Conservation (phyloP, 2,888 invertebrate genomes). For the Sarcophaga rosellei region DNA sequence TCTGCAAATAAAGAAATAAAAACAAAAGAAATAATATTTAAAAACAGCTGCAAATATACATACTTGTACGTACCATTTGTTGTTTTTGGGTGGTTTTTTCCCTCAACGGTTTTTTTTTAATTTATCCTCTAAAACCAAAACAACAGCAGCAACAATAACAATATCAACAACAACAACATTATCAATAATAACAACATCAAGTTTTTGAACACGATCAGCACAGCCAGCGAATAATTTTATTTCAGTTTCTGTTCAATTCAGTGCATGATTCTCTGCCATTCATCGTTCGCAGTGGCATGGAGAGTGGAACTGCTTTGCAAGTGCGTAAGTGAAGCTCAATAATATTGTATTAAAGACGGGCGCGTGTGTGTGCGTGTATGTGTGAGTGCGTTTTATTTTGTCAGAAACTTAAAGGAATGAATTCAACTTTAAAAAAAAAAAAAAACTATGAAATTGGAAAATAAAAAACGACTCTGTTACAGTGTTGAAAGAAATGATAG, state of each 20-base stretch:
- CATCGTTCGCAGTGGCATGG: conserved; percentile 13
- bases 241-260: conserved; percentile 8
- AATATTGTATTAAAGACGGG: conserved; percentile 23
- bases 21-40: neutral
- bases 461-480: too few relatives aligned
- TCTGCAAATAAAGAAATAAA: conserved; percentile 30
- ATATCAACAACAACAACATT: neutral
- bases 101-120: neutral
- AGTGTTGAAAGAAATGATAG: too few relatives aligned
- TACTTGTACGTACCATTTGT: neutral
- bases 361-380: neutral
- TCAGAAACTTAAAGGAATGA: conserved; percentile 27
- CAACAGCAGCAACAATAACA: neutral
- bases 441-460: neutral
- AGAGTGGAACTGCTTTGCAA: conserved; percentile 21
- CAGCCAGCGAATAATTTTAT: conserved; percentile 3
- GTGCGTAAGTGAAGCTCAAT: conserved; percentile 50
- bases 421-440: conserved; percentile 6
- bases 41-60: conserved; percentile 33
- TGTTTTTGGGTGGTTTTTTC: neutral
- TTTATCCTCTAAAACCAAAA: neutral
- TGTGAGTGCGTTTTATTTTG: neutral
- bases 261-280: neutral
- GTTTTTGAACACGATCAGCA: conserved; percentile 4
- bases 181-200: conserved; percentile 14